Conservation (phyloP, 2,797 vertebrate genomes). For the Bovichtus diacanthus region DNA sequence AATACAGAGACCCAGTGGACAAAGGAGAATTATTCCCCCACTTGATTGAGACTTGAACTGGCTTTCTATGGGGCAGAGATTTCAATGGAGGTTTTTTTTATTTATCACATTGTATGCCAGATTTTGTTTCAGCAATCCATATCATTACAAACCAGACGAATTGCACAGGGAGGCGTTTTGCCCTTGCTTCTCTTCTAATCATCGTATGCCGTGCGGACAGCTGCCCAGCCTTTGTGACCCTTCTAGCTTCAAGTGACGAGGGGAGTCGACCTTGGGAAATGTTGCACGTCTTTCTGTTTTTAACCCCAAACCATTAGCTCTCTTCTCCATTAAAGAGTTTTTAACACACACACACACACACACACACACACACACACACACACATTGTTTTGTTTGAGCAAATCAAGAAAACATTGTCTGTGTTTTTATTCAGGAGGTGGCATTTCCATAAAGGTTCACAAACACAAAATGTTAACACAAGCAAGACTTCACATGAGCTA, state of each 20-base stretch:
- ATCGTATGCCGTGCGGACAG: slow-evolving; percentile 50
- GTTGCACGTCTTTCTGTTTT: slow-evolving; percentile 20
- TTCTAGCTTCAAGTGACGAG: slow-evolving; percentile 46
- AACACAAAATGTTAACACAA: background rate
- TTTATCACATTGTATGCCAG: slow-evolving; percentile 25
- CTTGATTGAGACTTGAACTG: slow-evolving; percentile 37
- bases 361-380: too few species aligned
- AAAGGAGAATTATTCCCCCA: slow-evolving; percentile 40
- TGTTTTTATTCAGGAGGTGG: background rate
- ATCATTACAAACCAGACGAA: slow-evolving; percentile 50
- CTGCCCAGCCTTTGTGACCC: slow-evolving; percentile 55
- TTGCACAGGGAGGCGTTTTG: slow-evolving; percentile 31
- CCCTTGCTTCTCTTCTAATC: slow-evolving; percentile 57
- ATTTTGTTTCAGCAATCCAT: slow-evolving; percentile 16
- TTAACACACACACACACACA: background rate
- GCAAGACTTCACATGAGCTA: background rate
- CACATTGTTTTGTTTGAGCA: background rate
- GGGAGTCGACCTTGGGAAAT: slow-evolving; percentile 37
- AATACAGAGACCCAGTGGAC: slow-evolving; percentile 56
- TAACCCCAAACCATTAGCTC: slow-evolving; percentile 36
- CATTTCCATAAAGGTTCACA: slow-evolving; percentile 10
- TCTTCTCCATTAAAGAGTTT: background rate
- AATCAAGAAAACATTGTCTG: background rate
- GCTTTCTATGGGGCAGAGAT: slow-evolving; percentile 14
- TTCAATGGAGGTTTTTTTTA: slow-evolving; percentile 19